A percentile compares a stretch with the other conserved stretches of the same genome.
Evolutionary conservation across 1,140 invertebrate species (phyloP).

Genomic region (Platorchestia sp.): DNA sequence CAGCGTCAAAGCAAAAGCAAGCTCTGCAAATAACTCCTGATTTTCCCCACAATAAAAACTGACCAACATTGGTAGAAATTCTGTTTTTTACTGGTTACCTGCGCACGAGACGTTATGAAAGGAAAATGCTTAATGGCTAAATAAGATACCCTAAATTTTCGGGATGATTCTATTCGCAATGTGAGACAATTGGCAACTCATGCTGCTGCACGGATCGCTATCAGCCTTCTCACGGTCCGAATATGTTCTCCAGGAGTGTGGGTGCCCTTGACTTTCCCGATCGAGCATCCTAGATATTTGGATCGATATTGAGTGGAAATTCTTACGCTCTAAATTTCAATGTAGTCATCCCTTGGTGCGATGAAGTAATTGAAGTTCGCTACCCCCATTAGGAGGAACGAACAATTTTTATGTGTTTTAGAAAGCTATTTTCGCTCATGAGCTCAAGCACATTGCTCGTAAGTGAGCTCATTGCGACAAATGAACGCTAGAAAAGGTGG

Average conservation of each 20-base stretch:
- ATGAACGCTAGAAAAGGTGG: not conserved
- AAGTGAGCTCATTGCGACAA: not conserved
- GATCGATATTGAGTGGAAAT: not conserved
- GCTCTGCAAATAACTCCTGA: not conserved
- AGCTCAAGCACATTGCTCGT: not conserved
- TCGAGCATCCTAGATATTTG: not conserved
- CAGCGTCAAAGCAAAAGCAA: not conserved
- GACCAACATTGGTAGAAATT: not conserved
- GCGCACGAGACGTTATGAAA: not conserved
- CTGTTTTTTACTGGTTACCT: no score
- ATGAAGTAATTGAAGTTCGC: not conserved
- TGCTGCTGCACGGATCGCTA: not conserved
- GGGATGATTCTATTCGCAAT: not conserved
- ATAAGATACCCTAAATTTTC: not conserved
- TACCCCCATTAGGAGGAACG: not conserved
- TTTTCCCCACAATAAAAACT: not conserved
- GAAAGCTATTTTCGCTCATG: not conserved
- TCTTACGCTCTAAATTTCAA: not conserved
- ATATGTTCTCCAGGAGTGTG: not conserved
- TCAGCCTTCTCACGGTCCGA: not conserved
- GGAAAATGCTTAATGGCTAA: not conserved
- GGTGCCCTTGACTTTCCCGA: not conserved
- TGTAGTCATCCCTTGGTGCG: not conserved
- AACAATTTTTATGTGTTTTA: not conserved
- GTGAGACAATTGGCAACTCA: not conserved